Evolutionary conservation across 2,113 vertebrate species (phyloP).

Genomic region (Solea senegalensis): DNA sequence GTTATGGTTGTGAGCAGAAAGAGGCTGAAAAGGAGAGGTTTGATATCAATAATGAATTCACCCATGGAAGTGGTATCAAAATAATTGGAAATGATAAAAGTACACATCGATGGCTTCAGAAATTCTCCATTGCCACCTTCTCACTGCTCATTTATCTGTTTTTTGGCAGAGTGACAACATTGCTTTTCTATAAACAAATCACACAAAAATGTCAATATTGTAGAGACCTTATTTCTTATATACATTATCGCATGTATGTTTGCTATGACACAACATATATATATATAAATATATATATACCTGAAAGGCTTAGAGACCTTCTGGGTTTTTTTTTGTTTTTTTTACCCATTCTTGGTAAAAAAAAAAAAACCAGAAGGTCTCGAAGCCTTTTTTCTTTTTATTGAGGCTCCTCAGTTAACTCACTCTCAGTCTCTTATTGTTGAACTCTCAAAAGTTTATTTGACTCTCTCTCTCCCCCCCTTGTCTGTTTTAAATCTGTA

Average conservation of each 20-base stretch:
- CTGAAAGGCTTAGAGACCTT: too few relatives aligned
- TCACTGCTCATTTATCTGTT: constrained; percentile 8
- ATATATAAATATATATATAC: not conserved
- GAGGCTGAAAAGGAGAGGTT: constrained; percentile 8
- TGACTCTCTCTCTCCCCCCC: constrained; percentile 40
- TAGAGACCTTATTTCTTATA: too few relatives aligned
- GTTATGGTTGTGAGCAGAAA: constrained; percentile 1
- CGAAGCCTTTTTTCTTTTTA: constrained; percentile 30
- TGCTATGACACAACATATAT: not conserved
- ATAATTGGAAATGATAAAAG: constrained; percentile 44
- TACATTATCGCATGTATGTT: too few relatives aligned
- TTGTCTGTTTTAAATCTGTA: constrained; percentile 44
- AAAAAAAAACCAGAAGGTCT: not conserved
- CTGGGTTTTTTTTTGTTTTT: constrained; percentile 2
- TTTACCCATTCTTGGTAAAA: too few relatives aligned
- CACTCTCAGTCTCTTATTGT: constrained; percentile 39
- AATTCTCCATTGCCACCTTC: constrained; percentile 20
- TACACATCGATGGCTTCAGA: constrained; percentile 39
- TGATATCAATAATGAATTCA: constrained; percentile 31
- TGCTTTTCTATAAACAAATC: not conserved
- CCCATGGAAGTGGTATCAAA: constrained; percentile 28
- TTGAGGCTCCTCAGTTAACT: constrained; percentile 37
- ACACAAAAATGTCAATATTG: too few relatives aligned
- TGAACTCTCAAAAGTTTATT: constrained; percentile 40
- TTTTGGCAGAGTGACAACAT: not conserved